Evolutionary conservation across 2,888 invertebrate genomes (phyloP).

Genomic region (Agapostemon virescens): DNA sequence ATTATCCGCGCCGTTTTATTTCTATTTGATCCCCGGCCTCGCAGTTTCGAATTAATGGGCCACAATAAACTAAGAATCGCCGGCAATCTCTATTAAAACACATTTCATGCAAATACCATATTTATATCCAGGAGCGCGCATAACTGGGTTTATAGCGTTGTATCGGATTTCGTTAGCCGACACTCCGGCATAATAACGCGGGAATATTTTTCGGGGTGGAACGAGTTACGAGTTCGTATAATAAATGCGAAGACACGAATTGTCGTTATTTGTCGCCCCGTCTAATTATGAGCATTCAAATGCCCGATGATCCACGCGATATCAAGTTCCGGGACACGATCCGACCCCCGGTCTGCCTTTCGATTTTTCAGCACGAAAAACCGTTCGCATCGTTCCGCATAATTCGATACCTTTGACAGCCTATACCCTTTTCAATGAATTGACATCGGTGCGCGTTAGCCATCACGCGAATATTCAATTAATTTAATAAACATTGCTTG

Average conservation of each 20-base stretch:
- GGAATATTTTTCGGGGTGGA: conserved; percentile 44
- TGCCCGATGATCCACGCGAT: not conserved
- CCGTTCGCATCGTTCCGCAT: not conserved
- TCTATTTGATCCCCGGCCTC: not conserved
- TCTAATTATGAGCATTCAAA: not conserved
- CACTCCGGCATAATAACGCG: conserved; percentile 5
- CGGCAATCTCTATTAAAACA: not conserved
- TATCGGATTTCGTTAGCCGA: not conserved
- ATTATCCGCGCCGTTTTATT: not conserved
- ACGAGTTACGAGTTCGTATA: conserved; percentile 35
- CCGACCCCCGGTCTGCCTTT: too few relatives aligned
- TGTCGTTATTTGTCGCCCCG: conserved; percentile 48
- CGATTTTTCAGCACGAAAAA: not conserved
- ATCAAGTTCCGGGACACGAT: too few relatives aligned
- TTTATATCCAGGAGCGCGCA: not conserved
- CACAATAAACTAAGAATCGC: not conserved
- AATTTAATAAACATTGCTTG: conserved; percentile 20
- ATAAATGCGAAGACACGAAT: conserved; percentile 61
- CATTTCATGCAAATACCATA: conserved; percentile 2
- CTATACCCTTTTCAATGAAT: not conserved
- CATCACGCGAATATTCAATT: not conserved
- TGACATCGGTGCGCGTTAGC: not conserved
- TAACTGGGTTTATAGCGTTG: conserved; percentile 15
- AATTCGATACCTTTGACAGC: not conserved
- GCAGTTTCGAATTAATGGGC: not conserved